Evolutionary conservation across 2,888 invertebrate species (phyloP).

Genomic region (Netelia inedita): DNA sequence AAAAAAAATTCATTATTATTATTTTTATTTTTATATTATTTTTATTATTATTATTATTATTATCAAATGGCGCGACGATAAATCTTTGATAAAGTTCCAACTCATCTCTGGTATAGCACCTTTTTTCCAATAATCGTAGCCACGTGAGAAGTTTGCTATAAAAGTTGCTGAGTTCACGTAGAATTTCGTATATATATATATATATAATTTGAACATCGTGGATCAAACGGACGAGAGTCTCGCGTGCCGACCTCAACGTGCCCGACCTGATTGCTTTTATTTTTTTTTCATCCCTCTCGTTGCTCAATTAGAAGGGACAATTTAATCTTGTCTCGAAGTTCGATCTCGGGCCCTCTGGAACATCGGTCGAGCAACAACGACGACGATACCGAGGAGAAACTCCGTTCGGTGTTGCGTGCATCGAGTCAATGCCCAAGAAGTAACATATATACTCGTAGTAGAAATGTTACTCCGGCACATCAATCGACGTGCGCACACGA

Average conservation of each 20-base stretch:
- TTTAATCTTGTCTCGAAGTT: constrained; percentile 69
- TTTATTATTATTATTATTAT: too few species aligned
- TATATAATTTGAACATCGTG: constrained; percentile 15
- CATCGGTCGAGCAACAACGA: constrained; percentile 41
- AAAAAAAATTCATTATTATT: too few species aligned
- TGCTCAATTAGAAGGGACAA: constrained; percentile 69
- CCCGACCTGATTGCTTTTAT: constrained; percentile 44
- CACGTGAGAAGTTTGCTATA: too few species aligned
- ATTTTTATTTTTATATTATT: too few species aligned
- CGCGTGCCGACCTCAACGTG: constrained; percentile 61
- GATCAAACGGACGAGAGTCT: constrained; percentile 48
- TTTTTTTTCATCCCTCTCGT: constrained; percentile 64
- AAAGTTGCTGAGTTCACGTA: too few species aligned
- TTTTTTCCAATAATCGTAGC: too few species aligned
- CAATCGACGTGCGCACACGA: constrained; percentile 42
- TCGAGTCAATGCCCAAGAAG: constrained; percentile 76
- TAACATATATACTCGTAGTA: constrained; percentile 3
- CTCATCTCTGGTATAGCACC: too few species aligned
- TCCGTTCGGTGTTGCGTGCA: constrained; percentile 75
- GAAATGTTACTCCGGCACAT: constrained; percentile 53
- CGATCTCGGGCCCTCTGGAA: constrained; percentile 62
- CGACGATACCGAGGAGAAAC: constrained; percentile 50
- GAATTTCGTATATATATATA: not conserved
- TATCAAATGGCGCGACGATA: too few species aligned
- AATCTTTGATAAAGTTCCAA: too few species aligned